A percentile compares a stretch with the other conserved stretches of the same genome.
Conservation (phyloP, 2,797 vertebrate genomes). For the Thamnophis elegans region DNA sequence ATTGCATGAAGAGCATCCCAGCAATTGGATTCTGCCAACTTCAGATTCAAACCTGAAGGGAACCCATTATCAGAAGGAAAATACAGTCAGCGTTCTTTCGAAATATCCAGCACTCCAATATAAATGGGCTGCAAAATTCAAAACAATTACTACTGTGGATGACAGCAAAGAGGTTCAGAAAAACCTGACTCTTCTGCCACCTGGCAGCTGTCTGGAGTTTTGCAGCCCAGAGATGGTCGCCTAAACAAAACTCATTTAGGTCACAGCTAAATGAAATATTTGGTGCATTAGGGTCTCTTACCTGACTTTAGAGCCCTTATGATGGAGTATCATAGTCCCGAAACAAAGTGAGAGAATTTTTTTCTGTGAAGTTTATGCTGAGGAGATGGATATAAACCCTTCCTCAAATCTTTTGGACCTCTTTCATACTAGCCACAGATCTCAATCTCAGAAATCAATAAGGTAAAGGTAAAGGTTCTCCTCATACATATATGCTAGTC, state of each 20-base stretch:
- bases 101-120: not conserved
- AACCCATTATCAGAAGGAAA: not conserved
- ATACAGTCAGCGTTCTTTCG: not conserved
- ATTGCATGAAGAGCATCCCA: fast-evolving
- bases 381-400: not conserved
- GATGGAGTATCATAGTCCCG: not conserved
- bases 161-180: not conserved
- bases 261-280: not conserved
- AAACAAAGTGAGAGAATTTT: not conserved
- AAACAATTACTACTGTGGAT: not conserved
- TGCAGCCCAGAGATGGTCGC: not conserved
- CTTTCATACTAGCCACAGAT: not conserved
- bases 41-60: not conserved
- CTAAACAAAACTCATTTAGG: not conserved
- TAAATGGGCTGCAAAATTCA: not conserved
- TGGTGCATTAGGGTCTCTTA: not conserved
- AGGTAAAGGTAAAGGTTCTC: no score
- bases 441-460: not conserved
- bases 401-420: not conserved
- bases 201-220: not conserved
- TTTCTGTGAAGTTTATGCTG: not conserved
- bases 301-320: not conserved
- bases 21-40: not conserved
- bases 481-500: no score
- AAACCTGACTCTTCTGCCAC: not conserved